phyloP scores from a whole-genome alignment of 1,140 invertebrate species.

The Heliconius congener region DNA sequence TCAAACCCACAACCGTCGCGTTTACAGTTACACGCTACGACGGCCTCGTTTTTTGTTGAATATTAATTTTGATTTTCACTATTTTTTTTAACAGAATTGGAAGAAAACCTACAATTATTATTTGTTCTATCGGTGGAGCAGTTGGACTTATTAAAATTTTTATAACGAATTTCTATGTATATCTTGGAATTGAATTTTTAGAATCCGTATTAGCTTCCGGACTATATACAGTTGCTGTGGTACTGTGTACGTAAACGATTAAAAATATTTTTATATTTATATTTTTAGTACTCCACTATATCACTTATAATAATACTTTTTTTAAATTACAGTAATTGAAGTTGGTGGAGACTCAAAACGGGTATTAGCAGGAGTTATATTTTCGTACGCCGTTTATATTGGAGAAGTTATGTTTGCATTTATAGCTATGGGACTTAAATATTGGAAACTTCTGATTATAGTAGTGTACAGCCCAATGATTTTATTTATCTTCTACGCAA shows the following conservation, averaged over 20 bases:
- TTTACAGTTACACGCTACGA: too few relatives aligned
- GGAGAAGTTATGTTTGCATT: conserved; percentile 65
- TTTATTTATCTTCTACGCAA: conserved; percentile 50
- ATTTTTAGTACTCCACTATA: neutral
- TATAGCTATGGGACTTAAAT: conserved; percentile 58
- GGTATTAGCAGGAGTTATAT: conserved; percentile 61
- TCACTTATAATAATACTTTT: neutral
- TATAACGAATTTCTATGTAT: conserved; percentile 57
- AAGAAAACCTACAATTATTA: conserved; percentile 62
- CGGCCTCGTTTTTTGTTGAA: too few relatives aligned
- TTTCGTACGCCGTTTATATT: conserved; percentile 60
- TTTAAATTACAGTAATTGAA: conserved; percentile 65
- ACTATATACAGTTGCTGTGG: conserved; percentile 63
- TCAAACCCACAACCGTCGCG: too few relatives aligned
- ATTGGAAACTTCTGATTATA: conserved; percentile 62
- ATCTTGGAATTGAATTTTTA: conserved; percentile 59
- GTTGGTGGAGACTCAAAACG: conserved; percentile 59
- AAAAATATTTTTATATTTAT: conserved; percentile 10
- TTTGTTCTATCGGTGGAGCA: conserved; percentile 59
- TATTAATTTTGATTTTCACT: too few relatives aligned
- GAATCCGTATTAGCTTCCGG: conserved; percentile 64
- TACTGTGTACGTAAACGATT: conserved; percentile 55
- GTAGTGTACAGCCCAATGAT: conserved; percentile 60
- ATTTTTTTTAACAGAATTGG: conserved; percentile 56
- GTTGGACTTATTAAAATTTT: conserved; percentile 63